Evolutionary conservation across 2,888 invertebrate species (phyloP).

Genomic region (Hyposoter didymator): DNA sequence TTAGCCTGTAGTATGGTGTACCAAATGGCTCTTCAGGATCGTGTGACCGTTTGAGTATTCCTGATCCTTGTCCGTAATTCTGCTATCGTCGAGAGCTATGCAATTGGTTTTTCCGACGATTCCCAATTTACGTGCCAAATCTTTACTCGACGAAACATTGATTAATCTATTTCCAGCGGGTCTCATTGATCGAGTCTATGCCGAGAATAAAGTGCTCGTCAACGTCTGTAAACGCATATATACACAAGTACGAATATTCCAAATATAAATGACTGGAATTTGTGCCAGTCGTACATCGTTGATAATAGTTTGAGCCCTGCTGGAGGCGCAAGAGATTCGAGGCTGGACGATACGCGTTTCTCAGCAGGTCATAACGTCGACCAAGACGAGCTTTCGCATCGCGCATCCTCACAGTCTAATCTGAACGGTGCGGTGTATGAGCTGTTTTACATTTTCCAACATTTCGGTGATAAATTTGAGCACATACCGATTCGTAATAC

Average conservation of each 20-base stretch:
- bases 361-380: conserved; percentile 43
- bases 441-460: conserved; percentile 67
- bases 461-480: conserved; percentile 67
- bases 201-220: background rate
- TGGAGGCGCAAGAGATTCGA: background rate
- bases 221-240: conserved; percentile 12
- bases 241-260: conserved; percentile 13
- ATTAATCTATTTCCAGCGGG: conserved; percentile 1
- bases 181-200: background rate
- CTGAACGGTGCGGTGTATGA: conserved; percentile 18
- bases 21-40: conserved; percentile 47
- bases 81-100: background rate
- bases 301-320: background rate
- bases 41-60: conserved; percentile 49
- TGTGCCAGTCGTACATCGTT: background rate
- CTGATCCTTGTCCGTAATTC: conserved; percentile 31
- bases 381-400: conserved; percentile 44
- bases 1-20: background rate
- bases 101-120: background rate
- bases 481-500: conserved; percentile 60
- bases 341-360: conserved; percentile 26
- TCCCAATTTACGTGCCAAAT: background rate
- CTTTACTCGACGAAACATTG: background rate
- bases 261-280: conserved; percentile 18
- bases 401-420: conserved; percentile 20